A percentile compares a stretch with the other conserved stretches of the same genome.
These are phyloP conservation scores for Catharus minimus DNA, from an alignment of 2,113 vertebrate genomes.

Conservation along the genomic window DNA sequence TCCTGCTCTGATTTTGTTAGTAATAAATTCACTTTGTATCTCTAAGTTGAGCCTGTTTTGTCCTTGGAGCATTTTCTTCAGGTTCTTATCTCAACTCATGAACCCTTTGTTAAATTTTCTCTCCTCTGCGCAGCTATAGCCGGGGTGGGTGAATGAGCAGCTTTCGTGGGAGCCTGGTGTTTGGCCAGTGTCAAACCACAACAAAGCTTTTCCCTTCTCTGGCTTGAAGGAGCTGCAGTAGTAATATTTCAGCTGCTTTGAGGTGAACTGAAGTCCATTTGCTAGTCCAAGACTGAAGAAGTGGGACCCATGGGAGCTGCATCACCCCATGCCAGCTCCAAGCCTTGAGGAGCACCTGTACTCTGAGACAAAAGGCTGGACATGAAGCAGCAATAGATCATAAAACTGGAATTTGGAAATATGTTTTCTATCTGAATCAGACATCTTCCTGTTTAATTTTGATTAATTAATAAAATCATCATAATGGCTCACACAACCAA, in stretches of 20 bases:
- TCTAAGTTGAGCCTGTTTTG: background rate
- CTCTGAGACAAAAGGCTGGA: background rate
- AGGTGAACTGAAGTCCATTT: background rate
- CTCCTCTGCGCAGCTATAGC: background rate
- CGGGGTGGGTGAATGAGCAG: accelerated
- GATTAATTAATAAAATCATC: background rate
- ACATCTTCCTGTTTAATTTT: background rate
- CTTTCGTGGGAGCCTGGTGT: accelerated
- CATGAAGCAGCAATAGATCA: background rate
- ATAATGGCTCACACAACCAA: background rate
- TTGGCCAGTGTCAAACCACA: background rate
- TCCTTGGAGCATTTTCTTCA: background rate
- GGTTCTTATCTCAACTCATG: background rate
- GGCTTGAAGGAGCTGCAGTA: background rate
- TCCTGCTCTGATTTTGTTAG: background rate
- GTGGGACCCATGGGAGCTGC: background rate
- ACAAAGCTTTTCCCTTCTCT: background rate
- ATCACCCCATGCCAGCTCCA: background rate
- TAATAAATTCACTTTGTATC: background rate
- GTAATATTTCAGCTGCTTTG: background rate
- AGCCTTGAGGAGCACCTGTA: background rate
- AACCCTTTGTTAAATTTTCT: background rate
- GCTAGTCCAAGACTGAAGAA: background rate
- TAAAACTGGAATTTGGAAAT: background rate
- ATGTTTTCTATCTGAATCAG: background rate